Base-by-base conservation (phyloP, 2,113 vertebrate genomes). In the Opisthocomus hoazin region DNA sequence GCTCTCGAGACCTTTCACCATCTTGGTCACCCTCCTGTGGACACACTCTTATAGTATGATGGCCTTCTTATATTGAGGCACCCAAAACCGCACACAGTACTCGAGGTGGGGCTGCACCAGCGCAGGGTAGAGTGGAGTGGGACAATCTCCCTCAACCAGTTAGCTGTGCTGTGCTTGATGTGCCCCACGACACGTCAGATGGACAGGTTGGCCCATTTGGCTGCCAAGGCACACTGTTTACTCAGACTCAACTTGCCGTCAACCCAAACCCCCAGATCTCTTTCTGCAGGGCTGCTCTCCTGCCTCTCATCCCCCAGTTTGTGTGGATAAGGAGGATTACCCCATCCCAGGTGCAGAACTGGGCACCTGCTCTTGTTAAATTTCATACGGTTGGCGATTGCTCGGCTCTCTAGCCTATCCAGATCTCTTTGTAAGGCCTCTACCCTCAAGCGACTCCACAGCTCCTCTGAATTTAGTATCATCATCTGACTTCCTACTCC, bases 121-220 rank as follows among this genome's bases (percentile, higher is more conserved):
- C 5, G 20, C 69, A 30, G 27, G 6, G 18, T 13, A 23, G 30
- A 41, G 39, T 36, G n/a, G 30, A 41, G 39, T 36, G n/a, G n/a
- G 12, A 34, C 39, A 19, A 0, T 68, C 22, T 63, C 11, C 30
- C 21, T 74, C 0, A 1, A 15, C 30, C 3, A 2, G 29, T 45
- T 68, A 12, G 11, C 46, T 41, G 4, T 53, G 60, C 14, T 39
- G 32, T 79, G 24, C 74, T 51, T 73, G 58, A 27, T 43, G 36
- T 6, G 20, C 18, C 23, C 15, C 18, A 14, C 50, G 50, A 20
- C 20, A 18, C 7, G n/a, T n/a, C n/a, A n/a, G n/a, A n/a, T n/a
- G n/a, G n/a, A n/a, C n/a, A n/a, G 15, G 15, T 45, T 78, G 81
- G 15, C 20, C 34, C 9, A 60, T 65, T 18, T 46, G 27, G 7